Evolutionary conservation across 2,797 vertebrate genomes (phyloP).

Genomic region (Lepilemur septentrionalis): DNA sequence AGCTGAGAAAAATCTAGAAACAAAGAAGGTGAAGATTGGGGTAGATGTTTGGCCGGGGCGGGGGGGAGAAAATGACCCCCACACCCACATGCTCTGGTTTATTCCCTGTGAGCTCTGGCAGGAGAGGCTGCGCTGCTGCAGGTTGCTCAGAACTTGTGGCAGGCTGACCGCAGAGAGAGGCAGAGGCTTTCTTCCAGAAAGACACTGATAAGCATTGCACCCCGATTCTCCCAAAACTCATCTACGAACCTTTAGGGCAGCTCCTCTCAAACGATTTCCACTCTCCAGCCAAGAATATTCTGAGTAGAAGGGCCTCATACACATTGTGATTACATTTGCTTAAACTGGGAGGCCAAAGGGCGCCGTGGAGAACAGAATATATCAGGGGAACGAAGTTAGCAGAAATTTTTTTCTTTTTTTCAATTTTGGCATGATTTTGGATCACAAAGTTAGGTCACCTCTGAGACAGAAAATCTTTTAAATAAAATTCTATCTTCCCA

Average conservation of each 20-base stretch:
- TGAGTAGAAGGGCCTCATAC: background rate
- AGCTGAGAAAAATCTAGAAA: slow-evolving; percentile 14
- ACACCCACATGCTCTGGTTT: background rate
- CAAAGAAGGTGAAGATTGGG: background rate
- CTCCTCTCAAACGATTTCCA: background rate
- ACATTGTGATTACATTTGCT: background rate
- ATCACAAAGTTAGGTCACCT: slow-evolving; percentile 51
- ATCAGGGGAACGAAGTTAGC: slow-evolving; percentile 12
- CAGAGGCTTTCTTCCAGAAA: background rate
- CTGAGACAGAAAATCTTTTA: slow-evolving; percentile 58
- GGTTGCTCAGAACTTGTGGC: background rate
- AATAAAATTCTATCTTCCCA: slow-evolving; percentile 53
- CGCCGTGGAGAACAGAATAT: background rate
- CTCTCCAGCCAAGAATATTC: slow-evolving; percentile 28
- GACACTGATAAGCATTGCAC: background rate
- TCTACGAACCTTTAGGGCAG: background rate
- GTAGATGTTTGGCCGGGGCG: background rate
- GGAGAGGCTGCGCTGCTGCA: background rate
- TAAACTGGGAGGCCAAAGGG: background rate
- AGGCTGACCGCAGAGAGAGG: background rate
- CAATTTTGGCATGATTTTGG: slow-evolving; percentile 14
- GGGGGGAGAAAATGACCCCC: background rate
- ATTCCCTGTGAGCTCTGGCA: background rate
- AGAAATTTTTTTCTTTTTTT: background rate
- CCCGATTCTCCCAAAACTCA: background rate